Percentiles rank a stretch among this genome's conserved stretches.
Evolutionary conservation across 2,888 invertebrate genomes (phyloP).

Genomic region (Odontocolon sp.): DNA sequence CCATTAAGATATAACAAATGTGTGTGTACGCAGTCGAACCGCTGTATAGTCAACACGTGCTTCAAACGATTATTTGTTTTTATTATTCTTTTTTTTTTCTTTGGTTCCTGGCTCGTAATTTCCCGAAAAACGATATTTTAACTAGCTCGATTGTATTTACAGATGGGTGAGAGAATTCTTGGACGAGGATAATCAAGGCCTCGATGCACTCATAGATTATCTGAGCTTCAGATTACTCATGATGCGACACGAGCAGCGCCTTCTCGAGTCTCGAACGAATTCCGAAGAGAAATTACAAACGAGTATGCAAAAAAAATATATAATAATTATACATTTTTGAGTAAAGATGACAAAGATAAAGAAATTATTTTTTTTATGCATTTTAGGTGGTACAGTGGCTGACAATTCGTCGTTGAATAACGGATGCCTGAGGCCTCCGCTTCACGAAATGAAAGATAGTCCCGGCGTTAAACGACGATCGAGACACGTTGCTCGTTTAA

Average conservation of each 20-base stretch:
- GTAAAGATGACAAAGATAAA: neutral
- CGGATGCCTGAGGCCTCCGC: constrained; percentile 82
- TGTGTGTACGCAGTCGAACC: neutral
- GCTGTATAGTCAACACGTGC: too few species aligned
- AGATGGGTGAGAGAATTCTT: constrained; percentile 99
- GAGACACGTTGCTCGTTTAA: constrained; percentile 92
- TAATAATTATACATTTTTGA: neutral
- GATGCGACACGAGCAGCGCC: constrained; percentile 95
- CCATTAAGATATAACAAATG: neutral
- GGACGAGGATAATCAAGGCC: constrained; percentile 96
- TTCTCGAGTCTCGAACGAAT: constrained; percentile 88
- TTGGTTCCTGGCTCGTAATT: neutral
- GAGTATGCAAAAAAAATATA: constrained; percentile 48
- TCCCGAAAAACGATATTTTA: neutral
- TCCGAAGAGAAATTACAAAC: constrained; percentile 89
- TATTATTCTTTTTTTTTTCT: neutral
- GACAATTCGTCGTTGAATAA: constrained; percentile 77
- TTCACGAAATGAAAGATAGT: constrained; percentile 85
- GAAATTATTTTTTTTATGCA: neutral
- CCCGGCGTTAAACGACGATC: constrained; percentile 88
- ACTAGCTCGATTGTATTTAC: constrained; percentile 68
- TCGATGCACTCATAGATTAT: constrained; percentile 98
- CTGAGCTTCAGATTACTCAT: constrained; percentile 96
- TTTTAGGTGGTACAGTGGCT: constrained; percentile 62
- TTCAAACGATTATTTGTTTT: too few species aligned